Evolutionary conservation across 2,888 invertebrate species (phyloP), one percentile per base, ranked within the genome.

Genomic region (Nymphalis c-album): DNA sequence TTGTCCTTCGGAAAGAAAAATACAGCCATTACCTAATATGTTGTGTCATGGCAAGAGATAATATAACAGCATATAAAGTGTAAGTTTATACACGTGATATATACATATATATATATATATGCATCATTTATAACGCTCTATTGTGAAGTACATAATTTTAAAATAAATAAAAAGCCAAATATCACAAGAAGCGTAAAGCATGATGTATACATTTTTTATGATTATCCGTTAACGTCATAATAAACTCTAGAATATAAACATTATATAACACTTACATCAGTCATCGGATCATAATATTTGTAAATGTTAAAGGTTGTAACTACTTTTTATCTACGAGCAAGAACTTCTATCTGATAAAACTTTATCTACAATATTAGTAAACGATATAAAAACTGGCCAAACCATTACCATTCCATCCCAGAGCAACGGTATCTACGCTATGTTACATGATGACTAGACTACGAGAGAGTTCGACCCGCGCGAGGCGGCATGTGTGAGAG

Each of bases 101-200:
- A 40, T 69, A 74, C 46, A 65, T 57, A 63, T 68, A 68, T 65
- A 72, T 61, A 63, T 68, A 61, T 45, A 47, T 31, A 71, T 71
- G 67, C 64, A 65, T 59, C 13, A 47, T 48, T 59, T 58, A 62
- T 68, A 48, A 50, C 61, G 64, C 57, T n/a, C 31, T 53, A 18
- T 64, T 48, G 68, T 57, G 63, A 58, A 67, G 18, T 69, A 73
- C 55, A 72, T 80, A 73, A 74, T 75, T 84, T 71, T 72, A 85
- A 85, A 84, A 82, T 78, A 87, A 82, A 85, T 85, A 91, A 89
- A 83, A 90, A 91, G 91, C 91, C 82, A 88, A 88, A 86, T 86
- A 87, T 90, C 85, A 91, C 90, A 91, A 90, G 77, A 91, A 91
- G 91, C 91, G 77, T 75, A 81, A 90, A 90, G 90, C 90, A 82